phyloP scores from a whole-genome alignment of 2,113 vertebrate species.

The Sinocyclocheilus maitianheensis region DNA sequence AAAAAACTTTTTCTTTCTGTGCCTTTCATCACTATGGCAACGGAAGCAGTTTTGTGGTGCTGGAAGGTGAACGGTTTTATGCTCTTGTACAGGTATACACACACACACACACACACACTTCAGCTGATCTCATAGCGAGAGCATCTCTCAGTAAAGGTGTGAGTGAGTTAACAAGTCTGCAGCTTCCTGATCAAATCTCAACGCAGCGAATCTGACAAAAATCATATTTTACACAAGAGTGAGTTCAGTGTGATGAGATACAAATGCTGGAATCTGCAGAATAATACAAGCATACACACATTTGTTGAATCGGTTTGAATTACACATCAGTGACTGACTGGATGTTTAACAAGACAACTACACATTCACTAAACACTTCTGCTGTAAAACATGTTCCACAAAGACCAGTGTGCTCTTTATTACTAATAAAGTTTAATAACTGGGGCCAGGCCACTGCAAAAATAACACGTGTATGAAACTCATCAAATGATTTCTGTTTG shows the following conservation, averaged over 20 bases:
- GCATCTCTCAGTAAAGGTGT: not conserved
- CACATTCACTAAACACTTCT: not conserved
- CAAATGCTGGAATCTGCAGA: not conserved
- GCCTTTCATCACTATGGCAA: constrained; percentile 23
- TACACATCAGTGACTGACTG: not conserved
- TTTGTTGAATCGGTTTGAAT: not conserved
- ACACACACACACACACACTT: not conserved
- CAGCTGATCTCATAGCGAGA: not conserved
- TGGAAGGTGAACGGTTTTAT: constrained; percentile 8
- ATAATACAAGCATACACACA: not conserved
- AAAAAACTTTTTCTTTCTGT: constrained; percentile 16
- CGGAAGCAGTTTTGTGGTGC: not conserved
- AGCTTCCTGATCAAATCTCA: not conserved
- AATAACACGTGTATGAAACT: not conserved
- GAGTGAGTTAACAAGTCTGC: not conserved
- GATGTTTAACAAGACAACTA: too few relatives aligned
- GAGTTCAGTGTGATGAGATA: not conserved
- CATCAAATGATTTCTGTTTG: not conserved
- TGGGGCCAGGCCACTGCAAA: not conserved
- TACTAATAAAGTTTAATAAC: not conserved
- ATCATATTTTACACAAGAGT: not conserved
- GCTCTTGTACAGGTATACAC: not conserved
- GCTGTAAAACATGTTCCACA: not conserved
- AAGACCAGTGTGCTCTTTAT: not conserved
- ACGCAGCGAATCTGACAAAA: not conserved